Percentiles rank a stretch among this genome's conserved stretches.
phyloP scores from a whole-genome alignment of 2,797 vertebrate species.

The Tinamus major region DNA sequence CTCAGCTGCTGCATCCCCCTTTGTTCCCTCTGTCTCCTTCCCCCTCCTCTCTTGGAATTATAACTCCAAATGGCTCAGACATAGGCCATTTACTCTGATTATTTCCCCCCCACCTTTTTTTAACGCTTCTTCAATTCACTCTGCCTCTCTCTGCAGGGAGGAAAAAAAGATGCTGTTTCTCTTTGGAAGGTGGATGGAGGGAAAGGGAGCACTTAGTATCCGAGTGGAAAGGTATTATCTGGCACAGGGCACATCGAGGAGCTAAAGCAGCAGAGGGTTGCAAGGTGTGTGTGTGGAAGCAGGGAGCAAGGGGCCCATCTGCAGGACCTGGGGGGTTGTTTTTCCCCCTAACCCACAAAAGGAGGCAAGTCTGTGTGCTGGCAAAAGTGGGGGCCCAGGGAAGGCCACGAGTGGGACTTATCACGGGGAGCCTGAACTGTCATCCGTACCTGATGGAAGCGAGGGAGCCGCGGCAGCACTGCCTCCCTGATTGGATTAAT shows the following conservation, averaged over 20 bases:
- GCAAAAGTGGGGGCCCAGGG: slow-evolving; percentile 37
- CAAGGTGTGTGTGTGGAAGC: background rate
- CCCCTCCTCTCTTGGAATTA: slow-evolving; percentile 52
- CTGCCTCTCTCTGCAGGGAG: slow-evolving; percentile 5
- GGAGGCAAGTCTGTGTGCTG: slow-evolving; percentile 34
- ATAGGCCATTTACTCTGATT: slow-evolving; percentile 62
- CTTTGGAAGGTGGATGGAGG: slow-evolving; percentile 5
- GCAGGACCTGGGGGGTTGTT: slow-evolving; percentile 46
- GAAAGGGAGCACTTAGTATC: slow-evolving; percentile 34
- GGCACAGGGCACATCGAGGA: background rate
- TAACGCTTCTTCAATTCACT: slow-evolving; percentile 60
- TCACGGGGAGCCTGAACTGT: slow-evolving; percentile 70
- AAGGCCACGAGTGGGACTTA: slow-evolving; percentile 51
- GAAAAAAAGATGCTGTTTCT: slow-evolving; percentile 20
- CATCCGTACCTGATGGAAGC: slow-evolving; percentile 77
- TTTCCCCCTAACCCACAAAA: slow-evolving; percentile 70
- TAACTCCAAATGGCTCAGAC: slow-evolving; percentile 41
- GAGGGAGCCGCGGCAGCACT: slow-evolving; percentile 77
- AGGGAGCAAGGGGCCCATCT: slow-evolving; percentile 32
- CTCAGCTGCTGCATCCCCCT: background rate
- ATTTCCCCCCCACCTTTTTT: background rate
- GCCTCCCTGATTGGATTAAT: slow-evolving; percentile 84
- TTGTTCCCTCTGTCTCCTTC: slow-evolving; percentile 42
- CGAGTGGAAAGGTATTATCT: slow-evolving; percentile 32
- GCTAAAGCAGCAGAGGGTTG: slow-evolving; percentile 1